A percentile compares a stretch with the other conserved stretches of the same genome.
phyloP scores from a whole-genome alignment of 2,888 invertebrate species.

The Rhamnusium bicolor region DNA sequence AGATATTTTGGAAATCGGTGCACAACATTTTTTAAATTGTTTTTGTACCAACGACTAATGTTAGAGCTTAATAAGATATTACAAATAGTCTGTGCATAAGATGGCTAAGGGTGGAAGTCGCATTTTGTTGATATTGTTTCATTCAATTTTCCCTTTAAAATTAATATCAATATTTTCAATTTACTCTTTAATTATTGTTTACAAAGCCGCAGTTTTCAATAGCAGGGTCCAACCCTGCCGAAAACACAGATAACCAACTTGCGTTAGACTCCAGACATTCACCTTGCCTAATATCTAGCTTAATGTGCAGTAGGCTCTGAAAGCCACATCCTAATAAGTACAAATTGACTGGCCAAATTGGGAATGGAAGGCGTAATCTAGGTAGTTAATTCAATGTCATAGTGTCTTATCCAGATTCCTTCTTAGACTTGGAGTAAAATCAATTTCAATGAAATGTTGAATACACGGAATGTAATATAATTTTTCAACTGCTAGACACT shows the following conservation, averaged over 20 bases:
- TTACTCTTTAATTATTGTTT: neutral
- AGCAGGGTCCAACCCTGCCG: neutral
- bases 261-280: constrained; percentile 3
- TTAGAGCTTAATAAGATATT: too few relatives aligned
- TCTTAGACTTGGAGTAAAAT: constrained; percentile 7
- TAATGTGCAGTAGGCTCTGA: constrained; percentile 31
- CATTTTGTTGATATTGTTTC: neutral
- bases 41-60: too few relatives aligned
- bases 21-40: too few relatives aligned
- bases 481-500: neutral
- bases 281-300: constrained; percentile 29
- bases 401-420: constrained; percentile 19
- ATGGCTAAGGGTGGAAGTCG: neutral
- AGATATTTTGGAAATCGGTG: too few relatives aligned
- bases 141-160: neutral
- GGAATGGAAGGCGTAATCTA: constrained; percentile 30
- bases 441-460: constrained; percentile 13
- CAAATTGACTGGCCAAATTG: constrained; percentile 33
- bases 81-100: neutral
- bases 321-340: constrained; percentile 35
- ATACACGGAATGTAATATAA: neutral
- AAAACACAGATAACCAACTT: neutral
- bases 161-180: neutral
- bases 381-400: constrained; percentile 27
- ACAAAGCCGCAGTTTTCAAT: neutral